A percentile compares a stretch with the other conserved stretches of the same genome.
Conservation (phyloP, 2,888 invertebrate species). For the Mythimna impura region DNA sequence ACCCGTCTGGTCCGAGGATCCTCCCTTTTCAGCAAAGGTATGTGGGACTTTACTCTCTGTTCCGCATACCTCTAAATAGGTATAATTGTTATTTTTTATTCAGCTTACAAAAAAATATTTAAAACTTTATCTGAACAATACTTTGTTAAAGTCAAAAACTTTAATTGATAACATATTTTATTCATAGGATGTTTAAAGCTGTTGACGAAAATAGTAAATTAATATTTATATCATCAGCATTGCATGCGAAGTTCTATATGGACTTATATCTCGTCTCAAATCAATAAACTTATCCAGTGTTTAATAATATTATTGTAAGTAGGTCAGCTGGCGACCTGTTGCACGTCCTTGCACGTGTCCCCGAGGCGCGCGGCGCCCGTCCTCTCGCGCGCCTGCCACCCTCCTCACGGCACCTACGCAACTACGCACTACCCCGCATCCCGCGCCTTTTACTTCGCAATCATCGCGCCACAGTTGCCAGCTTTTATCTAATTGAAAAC, state of each 20-base stretch:
- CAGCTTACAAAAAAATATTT: too few relatives aligned
- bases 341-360: constrained; percentile 75
- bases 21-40: too few relatives aligned
- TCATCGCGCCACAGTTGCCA: constrained; percentile 57
- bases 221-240: constrained; percentile 11
- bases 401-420: constrained; percentile 47
- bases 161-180: too few relatives aligned
- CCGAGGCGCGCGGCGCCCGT: constrained; percentile 11
- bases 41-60: too few relatives aligned
- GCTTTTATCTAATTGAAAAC: constrained; percentile 63
- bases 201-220: background rate
- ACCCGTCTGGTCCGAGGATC: too few relatives aligned
- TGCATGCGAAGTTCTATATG: background rate
- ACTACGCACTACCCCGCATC: constrained; percentile 52
- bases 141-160: too few relatives aligned
- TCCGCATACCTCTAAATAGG: too few relatives aligned
- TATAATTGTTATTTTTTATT: too few relatives aligned
- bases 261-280: constrained; percentile 34
- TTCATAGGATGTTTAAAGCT: too few relatives aligned
- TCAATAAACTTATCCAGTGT: constrained; percentile 62
- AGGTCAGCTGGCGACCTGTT: constrained; percentile 83
- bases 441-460: constrained; percentile 61
- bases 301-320: constrained; percentile 72
- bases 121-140: too few relatives aligned
- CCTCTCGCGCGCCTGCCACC: constrained; percentile 33